phyloP scores from a whole-genome alignment of 2,888 invertebrate species.

The Trichacis sp. region DNA sequence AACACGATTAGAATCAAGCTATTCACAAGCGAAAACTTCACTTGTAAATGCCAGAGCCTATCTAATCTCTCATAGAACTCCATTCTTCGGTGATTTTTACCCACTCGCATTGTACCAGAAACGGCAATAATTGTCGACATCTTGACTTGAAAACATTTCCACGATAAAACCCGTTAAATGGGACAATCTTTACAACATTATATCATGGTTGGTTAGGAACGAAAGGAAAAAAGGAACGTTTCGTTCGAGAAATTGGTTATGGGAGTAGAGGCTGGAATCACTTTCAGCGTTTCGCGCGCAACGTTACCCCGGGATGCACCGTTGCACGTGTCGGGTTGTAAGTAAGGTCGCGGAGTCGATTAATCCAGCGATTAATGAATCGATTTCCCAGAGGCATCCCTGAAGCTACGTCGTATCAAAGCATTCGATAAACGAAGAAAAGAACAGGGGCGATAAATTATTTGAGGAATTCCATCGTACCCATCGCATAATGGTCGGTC shows the following conservation, averaged over 20 bases:
- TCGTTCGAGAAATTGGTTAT: background rate
- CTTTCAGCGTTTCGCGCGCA: conserved; percentile 1
- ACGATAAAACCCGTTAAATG: too few relatives aligned
- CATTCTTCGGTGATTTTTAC: too few relatives aligned
- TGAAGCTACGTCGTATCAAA: conserved; percentile 35
- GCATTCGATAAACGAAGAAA: conserved; percentile 52
- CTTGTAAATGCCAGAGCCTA: too few relatives aligned
- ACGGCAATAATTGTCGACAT: too few relatives aligned
- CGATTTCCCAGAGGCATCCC: conserved; percentile 50
- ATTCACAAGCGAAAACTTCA: too few relatives aligned
- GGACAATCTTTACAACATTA: too few relatives aligned
- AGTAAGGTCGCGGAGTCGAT: conserved; percentile 47
- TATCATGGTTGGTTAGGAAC: too few relatives aligned
- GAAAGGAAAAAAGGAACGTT: too few relatives aligned
- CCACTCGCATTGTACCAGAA: too few relatives aligned
- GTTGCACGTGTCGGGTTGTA: conserved; percentile 13
- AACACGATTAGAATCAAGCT: too few relatives aligned
- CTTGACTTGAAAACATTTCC: too few relatives aligned
- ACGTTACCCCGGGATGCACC: background rate
- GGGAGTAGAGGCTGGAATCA: conserved; percentile 1
- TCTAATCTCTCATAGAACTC: too few relatives aligned
- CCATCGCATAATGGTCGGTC: conserved; percentile 59
- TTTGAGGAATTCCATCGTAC: conserved; percentile 63
- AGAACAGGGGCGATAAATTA: conserved; percentile 62
- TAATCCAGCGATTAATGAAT: conserved; percentile 57